Evolutionary conservation across 2,888 invertebrate genomes (phyloP), one percentile per base, ranked within the genome.

Genomic region (Horisme vitalbata): DNA sequence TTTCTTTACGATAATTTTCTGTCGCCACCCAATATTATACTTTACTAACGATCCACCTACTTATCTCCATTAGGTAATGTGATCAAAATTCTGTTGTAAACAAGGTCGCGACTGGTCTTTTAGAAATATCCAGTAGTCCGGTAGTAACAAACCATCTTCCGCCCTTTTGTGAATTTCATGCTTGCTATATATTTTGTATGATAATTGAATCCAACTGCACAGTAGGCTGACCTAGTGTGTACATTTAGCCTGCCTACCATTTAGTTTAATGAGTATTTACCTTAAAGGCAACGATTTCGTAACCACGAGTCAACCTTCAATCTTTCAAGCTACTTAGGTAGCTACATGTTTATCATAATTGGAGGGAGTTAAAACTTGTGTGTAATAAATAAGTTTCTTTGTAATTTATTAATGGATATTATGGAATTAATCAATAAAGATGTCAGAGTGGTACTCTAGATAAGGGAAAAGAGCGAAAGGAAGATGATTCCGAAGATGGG

Each of bases 1-100:
- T n/a, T 18, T 75, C 68, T 69, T 57, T 70, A 66, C 69, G 76
- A 83, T 79, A 76, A 81, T 78, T 68, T 71, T 75, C 71, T 68
- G 68, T 68, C 65, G 61, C 56, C 59, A 47, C 41, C 41, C 41
- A 37, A 23, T 26, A 11, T 5, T 48, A 36, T 45, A 45, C 36
- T 35, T 45, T 27, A 47, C 21, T 56, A 50, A 54, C 54, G 28
- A 41, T 38, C 38, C 30, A 45, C 14, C 18, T 10, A 41, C 56
- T 60, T 59, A 62, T 54, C 41, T 39, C 30, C 23, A 34, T 50
- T 45, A 43, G 50, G 30, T 55, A 45, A 39, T 51, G 24, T 36
- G 44, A 48, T 45, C 41, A 15, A 27, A 49, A 33, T 37, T 21
- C 8, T 38, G 23, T 51, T 30, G 24, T 45, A 41, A 39, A 33